Evolutionary conservation across 1,140 invertebrate species (phyloP).

Genomic region (Brachionus manjavacas): DNA sequence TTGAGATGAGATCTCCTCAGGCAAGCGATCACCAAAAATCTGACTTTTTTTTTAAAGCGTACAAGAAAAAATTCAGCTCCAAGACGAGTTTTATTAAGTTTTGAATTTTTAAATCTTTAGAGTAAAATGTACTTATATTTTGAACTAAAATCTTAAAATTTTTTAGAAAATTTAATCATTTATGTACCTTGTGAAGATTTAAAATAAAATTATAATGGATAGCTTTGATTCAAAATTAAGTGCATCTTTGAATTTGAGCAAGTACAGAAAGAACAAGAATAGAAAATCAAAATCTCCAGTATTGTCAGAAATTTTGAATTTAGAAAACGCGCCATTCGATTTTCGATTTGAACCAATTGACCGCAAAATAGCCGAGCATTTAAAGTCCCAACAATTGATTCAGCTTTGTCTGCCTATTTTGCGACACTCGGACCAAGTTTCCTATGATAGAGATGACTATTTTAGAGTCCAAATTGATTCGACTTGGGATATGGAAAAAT

Average conservation of each 20-base stretch:
- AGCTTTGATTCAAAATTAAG: neutral
- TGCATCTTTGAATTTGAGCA: neutral
- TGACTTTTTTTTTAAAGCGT: neutral
- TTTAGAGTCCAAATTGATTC: neutral
- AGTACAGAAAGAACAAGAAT: conserved; percentile 1
- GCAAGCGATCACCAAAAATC: neutral
- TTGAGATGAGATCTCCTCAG: neutral
- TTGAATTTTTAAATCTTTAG: neutral
- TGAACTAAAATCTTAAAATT: neutral
- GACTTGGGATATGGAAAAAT: neutral
- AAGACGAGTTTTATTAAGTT: neutral
- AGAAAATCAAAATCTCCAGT: neutral
- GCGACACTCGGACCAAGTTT: neutral
- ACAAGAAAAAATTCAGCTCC: neutral
- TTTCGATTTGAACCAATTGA: neutral
- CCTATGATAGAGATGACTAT: conserved; percentile 17
- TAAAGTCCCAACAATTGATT: neutral
- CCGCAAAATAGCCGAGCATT: neutral
- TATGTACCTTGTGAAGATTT: neutral
- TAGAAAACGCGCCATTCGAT: neutral
- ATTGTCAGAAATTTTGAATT: conserved; percentile 26
- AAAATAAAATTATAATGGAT: neutral
- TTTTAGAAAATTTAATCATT: conserved; percentile 3
- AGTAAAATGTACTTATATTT: conserved; percentile 17
- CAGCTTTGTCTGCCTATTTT: neutral